Evolutionary conservation across 2,888 invertebrate genomes (phyloP).

Genomic region (Ptychoptera contaminata): DNA sequence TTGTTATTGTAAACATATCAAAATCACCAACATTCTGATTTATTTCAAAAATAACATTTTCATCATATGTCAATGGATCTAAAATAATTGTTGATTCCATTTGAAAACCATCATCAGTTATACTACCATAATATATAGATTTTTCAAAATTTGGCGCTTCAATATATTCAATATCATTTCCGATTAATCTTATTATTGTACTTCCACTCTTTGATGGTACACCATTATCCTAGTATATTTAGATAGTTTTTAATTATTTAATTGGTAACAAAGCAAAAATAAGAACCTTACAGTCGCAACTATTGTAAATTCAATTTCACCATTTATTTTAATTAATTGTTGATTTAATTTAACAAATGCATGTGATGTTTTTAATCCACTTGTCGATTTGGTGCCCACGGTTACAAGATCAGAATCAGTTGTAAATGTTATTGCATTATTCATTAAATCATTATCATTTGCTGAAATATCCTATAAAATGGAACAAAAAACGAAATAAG

Average conservation of each 20-base stretch:
- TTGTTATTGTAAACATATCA: background rate
- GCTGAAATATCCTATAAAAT: conserved; percentile 16
- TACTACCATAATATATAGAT: conserved; percentile 4
- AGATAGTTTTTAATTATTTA: no score
- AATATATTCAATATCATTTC: conserved; percentile 12
- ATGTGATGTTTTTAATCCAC: conserved; percentile 13
- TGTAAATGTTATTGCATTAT: conserved; percentile 15
- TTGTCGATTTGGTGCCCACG: conserved; percentile 9
- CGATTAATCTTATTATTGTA: conserved; percentile 11
- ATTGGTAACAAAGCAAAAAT: no score
- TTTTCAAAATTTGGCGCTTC: conserved; percentile 12
- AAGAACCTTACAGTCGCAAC: conserved; percentile 14
- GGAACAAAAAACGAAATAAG: no score
- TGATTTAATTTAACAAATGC: conserved; percentile 13
- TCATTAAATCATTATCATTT: conserved; percentile 15
- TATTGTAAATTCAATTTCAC: conserved; percentile 14
- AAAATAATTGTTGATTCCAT: conserved; percentile 10
- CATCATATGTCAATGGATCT: conserved; percentile 10
- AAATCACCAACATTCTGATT: background rate
- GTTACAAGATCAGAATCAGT: conserved; percentile 11
- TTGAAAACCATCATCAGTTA: conserved; percentile 8
- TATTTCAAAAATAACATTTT: conserved; percentile 10
- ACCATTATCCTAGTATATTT: conserved; percentile 18
- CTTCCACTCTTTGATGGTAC: conserved; percentile 11
- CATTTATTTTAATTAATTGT: conserved; percentile 12